These are phyloP conservation scores for Catocala fraxini DNA, from an alignment of 2,888 invertebrate genomes.

Conservation along the genomic window DNA sequence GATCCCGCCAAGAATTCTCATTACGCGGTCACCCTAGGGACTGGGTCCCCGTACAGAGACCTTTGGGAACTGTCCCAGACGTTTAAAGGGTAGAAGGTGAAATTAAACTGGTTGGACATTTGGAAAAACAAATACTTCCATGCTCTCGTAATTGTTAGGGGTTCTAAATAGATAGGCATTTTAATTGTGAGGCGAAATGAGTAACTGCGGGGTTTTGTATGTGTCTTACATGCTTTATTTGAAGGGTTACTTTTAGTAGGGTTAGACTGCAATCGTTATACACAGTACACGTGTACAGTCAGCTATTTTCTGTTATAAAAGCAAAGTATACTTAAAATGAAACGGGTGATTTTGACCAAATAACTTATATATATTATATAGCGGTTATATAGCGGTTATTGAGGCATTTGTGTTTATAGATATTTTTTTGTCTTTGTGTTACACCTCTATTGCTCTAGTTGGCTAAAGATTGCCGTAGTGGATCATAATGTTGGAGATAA, in stretches of 20 bases:
- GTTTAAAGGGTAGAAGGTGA: conserved; percentile 48
- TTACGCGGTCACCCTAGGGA: conserved; percentile 56
- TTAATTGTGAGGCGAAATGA: conserved; percentile 14
- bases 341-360: too few species aligned
- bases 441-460: too few species aligned
- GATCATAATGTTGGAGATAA: too few species aligned
- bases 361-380: too few species aligned
- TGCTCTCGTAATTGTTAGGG: conserved; percentile 24
- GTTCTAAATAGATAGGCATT: conserved; percentile 1
- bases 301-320: too few species aligned
- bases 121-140: conserved; percentile 41
- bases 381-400: too few species aligned
- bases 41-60: conserved; percentile 21
- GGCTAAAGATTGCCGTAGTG: too few species aligned
- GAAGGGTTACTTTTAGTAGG: background rate
- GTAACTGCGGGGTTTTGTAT: background rate
- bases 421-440: too few species aligned
- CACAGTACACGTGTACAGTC: too few species aligned
- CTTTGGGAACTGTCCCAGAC: conserved; percentile 38
- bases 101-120: conserved; percentile 46
- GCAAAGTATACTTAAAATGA: too few species aligned
- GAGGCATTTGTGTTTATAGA: too few species aligned
- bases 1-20: conserved; percentile 66
- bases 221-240: conserved; percentile 2
- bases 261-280: too few species aligned